These are phyloP conservation scores for Aspidoscelis tigris DNA, from an alignment of 2,113 vertebrate genomes.

Conservation along the genomic window DNA sequence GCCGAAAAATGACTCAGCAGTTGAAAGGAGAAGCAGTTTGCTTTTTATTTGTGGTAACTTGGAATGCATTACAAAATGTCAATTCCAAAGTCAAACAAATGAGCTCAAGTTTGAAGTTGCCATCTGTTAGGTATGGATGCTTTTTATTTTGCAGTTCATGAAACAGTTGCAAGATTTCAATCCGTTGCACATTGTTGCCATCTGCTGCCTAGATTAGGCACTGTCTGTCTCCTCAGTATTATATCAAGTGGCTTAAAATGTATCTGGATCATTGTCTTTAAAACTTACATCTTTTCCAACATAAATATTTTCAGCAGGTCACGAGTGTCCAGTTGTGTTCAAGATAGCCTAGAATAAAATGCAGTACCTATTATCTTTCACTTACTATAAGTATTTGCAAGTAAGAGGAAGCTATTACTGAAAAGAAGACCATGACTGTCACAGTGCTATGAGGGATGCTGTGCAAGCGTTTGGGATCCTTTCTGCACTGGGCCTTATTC, in stretches of 20 bases:
- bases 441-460: not conserved
- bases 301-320: too few relatives aligned
- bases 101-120: not conserved
- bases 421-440: not conserved
- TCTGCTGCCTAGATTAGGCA: conserved; percentile 57
- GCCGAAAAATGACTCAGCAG: too few relatives aligned
- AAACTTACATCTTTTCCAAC: not conserved
- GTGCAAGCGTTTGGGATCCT: not conserved
- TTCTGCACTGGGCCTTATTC: too few relatives aligned
- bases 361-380: not conserved
- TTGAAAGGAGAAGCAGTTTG: not conserved
- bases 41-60: not conserved
- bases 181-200: conserved; percentile 61
- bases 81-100: not conserved
- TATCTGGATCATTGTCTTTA: too few relatives aligned
- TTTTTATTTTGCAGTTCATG: not conserved
- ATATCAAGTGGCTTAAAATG: not conserved
- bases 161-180: conserved; percentile 4
- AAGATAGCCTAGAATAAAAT: too few relatives aligned
- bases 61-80: not conserved
- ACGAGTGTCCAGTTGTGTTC: too few relatives aligned
- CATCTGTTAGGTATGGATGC: not conserved
- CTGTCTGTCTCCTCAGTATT: not conserved
- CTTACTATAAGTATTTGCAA: not conserved
- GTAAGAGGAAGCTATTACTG: not conserved